phyloP scores from a whole-genome alignment of 2,797 vertebrate species.

The Acrocephalus scirpaceus region DNA sequence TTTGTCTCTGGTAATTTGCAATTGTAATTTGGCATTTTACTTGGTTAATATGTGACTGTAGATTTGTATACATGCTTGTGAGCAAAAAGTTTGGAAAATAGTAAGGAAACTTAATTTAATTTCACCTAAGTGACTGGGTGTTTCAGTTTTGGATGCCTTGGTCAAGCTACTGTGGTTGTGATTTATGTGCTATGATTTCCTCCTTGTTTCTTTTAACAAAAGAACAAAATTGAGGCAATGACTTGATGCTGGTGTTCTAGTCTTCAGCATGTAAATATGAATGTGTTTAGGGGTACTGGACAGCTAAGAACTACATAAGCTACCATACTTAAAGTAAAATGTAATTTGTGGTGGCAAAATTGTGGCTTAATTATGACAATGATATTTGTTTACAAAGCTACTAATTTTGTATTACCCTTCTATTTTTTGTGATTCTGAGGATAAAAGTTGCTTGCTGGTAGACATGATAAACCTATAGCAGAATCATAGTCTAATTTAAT shows the following conservation, averaged over 20 bases:
- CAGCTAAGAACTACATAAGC: neutral
- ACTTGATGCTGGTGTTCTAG: neutral
- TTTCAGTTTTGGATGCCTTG: neutral
- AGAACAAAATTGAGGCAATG: neutral
- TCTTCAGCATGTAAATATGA: neutral
- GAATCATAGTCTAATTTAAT: neutral
- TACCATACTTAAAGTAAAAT: neutral
- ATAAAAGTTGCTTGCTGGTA: constrained; percentile 12
- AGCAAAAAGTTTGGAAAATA: neutral
- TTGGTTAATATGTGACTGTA: neutral
- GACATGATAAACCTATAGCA: neutral
- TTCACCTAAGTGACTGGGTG: neutral
- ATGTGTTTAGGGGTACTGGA: neutral
- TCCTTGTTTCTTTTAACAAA: neutral
- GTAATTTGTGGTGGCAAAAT: constrained; percentile 14
- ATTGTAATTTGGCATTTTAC: neutral
- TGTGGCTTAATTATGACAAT: constrained; percentile 8
- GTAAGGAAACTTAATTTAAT: neutral
- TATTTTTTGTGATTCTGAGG: constrained; percentile 14
- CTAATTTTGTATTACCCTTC: constrained; percentile 37
- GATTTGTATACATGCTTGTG: neutral
- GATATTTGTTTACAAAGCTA: neutral
- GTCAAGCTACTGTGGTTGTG: neutral
- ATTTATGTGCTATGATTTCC: neutral
- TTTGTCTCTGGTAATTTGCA: neutral